Percentiles rank a stretch among this genome's conserved stretches.
Evolutionary conservation across 2,888 invertebrate genomes (phyloP).

Genomic region (Drosophila trichaetosa): DNA sequence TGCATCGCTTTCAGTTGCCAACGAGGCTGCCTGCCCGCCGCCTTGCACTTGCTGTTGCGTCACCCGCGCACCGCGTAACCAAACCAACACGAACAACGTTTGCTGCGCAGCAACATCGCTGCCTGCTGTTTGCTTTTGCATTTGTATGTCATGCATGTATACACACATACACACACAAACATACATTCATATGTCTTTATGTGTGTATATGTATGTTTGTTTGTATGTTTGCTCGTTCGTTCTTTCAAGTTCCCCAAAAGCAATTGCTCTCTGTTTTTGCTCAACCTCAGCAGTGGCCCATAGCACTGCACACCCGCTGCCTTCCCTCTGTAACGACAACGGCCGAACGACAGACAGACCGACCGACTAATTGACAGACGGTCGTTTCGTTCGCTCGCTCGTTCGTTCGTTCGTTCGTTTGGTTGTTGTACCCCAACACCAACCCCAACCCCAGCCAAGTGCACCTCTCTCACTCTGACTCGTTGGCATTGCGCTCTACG

Average conservation of each 20-base stretch:
- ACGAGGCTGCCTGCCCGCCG: constrained; percentile 63
- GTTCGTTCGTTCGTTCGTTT: constrained; percentile 3
- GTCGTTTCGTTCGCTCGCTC: constrained; percentile 21
- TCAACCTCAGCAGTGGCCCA: constrained; percentile 60
- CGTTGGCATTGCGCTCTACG: constrained; percentile 33
- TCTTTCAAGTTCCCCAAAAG: constrained; percentile 54
- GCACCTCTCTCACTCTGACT: constrained; percentile 27
- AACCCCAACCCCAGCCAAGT: background rate
- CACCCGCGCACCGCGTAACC: constrained; percentile 65
- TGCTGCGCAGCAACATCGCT: constrained; percentile 54
- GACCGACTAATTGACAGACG: constrained; percentile 17
- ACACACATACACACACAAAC: background rate
- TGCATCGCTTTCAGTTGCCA: constrained; percentile 67
- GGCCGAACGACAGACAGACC: constrained; percentile 30
- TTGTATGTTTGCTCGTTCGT: constrained; percentile 27
- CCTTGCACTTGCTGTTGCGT: constrained; percentile 79
- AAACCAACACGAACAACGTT: constrained; percentile 44
- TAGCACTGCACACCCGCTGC: constrained; percentile 16
- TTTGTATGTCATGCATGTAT: constrained; percentile 37
- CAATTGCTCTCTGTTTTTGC: constrained; percentile 67
- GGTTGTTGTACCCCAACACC: background rate
- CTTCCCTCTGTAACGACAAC: constrained; percentile 27
- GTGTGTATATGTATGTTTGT: constrained; percentile 13
- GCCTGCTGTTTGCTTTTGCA: constrained; percentile 63
- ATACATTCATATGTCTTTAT: background rate